A percentile compares a stretch with the other conserved stretches of the same genome.
Conservation (phyloP, 2,113 vertebrate genomes). For the Scortum barcoo region DNA sequence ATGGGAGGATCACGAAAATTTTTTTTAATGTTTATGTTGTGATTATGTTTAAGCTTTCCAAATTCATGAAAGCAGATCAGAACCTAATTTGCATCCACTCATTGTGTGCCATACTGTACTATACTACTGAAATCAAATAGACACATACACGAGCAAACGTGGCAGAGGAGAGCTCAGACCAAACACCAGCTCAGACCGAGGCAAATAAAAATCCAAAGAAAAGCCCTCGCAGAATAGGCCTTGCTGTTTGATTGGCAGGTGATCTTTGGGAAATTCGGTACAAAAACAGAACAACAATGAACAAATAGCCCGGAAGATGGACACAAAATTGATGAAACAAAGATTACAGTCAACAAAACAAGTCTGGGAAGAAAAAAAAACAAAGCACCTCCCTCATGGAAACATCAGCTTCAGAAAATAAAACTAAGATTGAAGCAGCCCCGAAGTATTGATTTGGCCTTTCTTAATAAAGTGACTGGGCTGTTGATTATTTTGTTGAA, state of each 20-base stretch:
- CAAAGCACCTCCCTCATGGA: neutral
- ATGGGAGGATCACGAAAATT: neutral
- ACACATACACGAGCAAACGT: neutral
- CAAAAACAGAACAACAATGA: neutral
- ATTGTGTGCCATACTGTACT: neutral
- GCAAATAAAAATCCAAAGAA: neutral
- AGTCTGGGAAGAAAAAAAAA: neutral
- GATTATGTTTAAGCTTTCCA: neutral
- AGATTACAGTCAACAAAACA: neutral
- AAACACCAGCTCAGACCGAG: neutral
- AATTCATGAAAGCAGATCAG: neutral
- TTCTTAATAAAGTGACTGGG: constrained; percentile 29
- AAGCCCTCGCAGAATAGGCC: neutral
- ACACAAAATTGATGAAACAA: constrained; percentile 10
- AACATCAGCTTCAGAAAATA: constrained; percentile 13
- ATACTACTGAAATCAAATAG: neutral
- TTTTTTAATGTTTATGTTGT: neutral
- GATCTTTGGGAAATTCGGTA: neutral
- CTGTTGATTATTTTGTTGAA: constrained; percentile 45
- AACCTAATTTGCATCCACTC: no score
- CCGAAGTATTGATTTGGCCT: constrained; percentile 52
- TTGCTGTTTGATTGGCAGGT: constrained; percentile 16
- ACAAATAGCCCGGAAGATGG: neutral
- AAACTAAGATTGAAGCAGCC: constrained; percentile 5
- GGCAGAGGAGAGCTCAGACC: neutral